Percentiles rank a stretch among this genome's conserved stretches.
These are phyloP conservation scores for Coilia nasus DNA, from an alignment of 2,797 vertebrate genomes.

Conservation along the genomic window DNA sequence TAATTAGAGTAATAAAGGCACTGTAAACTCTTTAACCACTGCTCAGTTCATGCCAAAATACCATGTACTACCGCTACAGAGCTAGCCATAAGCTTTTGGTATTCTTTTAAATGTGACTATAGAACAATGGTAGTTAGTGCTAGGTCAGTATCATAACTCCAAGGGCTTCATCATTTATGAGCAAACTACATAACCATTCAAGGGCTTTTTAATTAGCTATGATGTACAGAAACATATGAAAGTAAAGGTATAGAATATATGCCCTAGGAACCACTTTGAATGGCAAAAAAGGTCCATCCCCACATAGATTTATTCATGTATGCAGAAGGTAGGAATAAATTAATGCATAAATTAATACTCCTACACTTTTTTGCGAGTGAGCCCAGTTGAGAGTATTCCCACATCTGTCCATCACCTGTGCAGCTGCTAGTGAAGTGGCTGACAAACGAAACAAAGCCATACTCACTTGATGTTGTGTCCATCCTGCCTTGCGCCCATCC, in stretches of 20 bases:
- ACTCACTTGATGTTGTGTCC: neutral
- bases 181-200: conserved; percentile 73
- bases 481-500: neutral
- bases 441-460: neutral
- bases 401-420: conserved; percentile 6
- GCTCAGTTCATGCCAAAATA: conserved; percentile 66
- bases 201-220: conserved; percentile 75
- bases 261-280: conserved; percentile 44
- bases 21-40: conserved; percentile 62
- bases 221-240: conserved; percentile 48
- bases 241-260: conserved; percentile 27
- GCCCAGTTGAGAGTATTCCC: neutral
- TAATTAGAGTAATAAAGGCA: conserved; percentile 56
- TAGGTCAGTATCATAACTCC: conserved; percentile 43
- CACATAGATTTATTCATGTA: conserved; percentile 38
- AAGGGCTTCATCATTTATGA: conserved; percentile 77
- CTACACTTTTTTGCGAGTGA: neutral
- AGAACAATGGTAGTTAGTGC: conserved; percentile 39
- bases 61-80: conserved; percentile 28
- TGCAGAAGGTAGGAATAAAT: conserved; percentile 30
- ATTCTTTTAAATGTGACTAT: conserved; percentile 45
- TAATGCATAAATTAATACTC: neutral
- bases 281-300: neutral
- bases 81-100: conserved; percentile 30
- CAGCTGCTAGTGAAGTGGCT: neutral